Base-by-base conservation (phyloP, 1,140 invertebrate species). In the Philopotamus ludificatus region DNA sequence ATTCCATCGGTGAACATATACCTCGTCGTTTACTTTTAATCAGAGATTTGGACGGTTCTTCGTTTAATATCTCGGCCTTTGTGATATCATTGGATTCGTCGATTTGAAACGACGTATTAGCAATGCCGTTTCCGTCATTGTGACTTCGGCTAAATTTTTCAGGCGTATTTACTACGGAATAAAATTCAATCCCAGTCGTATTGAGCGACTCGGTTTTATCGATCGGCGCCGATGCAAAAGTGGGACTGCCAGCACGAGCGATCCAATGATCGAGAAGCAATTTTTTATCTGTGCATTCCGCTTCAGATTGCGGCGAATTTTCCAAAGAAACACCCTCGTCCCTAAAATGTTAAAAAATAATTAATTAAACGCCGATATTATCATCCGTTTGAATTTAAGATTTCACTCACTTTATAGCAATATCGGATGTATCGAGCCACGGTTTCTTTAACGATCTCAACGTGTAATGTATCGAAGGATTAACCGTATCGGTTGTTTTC, bases 211-310 rank as follows among this genome's bases (percentile, higher is more conserved):
- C 73, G 3, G 74, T 74, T 55, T 66, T 67, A 41, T 63, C 59
- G 0, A 80, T 71, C 3, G 79, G 77, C 15, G 74, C 77, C 2
- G 80, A 80, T 42, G 74, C 78, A 61, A 80, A 80, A 41, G 76
- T 79, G 3, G 79, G 80, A 58, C 79, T 75, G 16, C 77, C 78
- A 20, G 79, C 75, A 68, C 76, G 73, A 50, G 79, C 79, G 59
- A 81, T 80, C 78, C 79, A 81, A 71, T 82, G 78, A 58, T 81
- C 78, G 49, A 82, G 67, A 21, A 82, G 66, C 58, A 81, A 75
- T 51, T 81, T 82, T 73, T 81, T 82, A 65, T 82, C 79, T 12
- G 77, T 76, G 64, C 76, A 80, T 50, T 80, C 75, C 62, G 64
- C 75, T 26, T 73, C 71, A 9, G 63, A 70, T 23, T 71, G 65